Evolutionary conservation across 2,113 vertebrate genomes (phyloP).

Genomic region (Thermophis baileyi): DNA sequence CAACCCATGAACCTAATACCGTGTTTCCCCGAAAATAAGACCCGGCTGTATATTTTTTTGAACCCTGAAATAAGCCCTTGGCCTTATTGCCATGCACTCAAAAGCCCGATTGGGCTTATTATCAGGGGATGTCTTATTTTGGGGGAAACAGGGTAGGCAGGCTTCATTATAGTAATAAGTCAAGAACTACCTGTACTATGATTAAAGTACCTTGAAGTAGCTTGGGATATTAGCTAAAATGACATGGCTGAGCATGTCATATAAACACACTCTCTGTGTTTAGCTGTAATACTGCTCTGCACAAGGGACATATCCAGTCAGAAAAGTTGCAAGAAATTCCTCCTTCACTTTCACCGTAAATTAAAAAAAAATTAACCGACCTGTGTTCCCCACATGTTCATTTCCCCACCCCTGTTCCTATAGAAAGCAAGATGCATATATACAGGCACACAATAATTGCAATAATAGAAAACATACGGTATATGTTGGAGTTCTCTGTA

Average conservation of each 20-base stretch:
- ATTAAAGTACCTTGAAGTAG: neutral
- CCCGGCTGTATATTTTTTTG: no score
- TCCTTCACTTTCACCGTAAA: neutral
- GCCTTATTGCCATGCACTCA: no score
- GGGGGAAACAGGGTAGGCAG: no score
- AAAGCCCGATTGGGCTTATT: no score
- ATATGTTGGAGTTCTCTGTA: neutral
- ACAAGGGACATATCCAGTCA: neutral
- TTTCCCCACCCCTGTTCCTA: neutral
- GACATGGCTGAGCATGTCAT: neutral
- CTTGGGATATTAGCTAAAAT: neutral
- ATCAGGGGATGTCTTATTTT: no score
- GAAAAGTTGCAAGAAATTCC: neutral
- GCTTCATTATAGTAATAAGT: neutral
- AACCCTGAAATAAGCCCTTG: no score
- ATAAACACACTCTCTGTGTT: neutral
- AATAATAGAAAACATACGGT: no score
- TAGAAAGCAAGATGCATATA: neutral
- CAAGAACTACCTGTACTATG: neutral
- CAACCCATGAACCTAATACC: neutral
- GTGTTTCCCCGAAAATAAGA: no score
- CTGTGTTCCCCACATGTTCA: neutral
- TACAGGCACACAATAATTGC: no score
- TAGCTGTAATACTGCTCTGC: neutral
- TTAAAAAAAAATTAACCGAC: neutral